Conservation (phyloP, 2,797 vertebrate genomes). For the Peromyscus nudipes region DNA sequence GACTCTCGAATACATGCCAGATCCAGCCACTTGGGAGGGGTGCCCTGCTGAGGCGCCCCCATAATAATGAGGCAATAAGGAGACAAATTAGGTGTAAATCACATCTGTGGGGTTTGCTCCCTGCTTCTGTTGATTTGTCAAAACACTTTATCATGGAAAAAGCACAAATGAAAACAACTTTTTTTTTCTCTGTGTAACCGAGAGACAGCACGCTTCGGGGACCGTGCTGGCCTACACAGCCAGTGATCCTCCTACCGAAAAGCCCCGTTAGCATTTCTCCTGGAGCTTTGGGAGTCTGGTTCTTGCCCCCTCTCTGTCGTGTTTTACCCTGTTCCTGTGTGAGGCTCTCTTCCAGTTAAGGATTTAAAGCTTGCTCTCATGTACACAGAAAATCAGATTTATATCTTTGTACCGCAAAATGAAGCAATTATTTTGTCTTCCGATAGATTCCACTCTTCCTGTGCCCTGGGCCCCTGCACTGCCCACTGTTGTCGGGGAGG, state of each 20-base stretch:
- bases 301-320: background rate
- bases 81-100: conserved; percentile 67
- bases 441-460: conserved; percentile 73
- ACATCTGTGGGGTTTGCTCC: conserved; percentile 34
- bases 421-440: conserved; percentile 88
- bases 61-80: conserved; percentile 57
- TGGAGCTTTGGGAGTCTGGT: background rate
- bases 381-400: conserved; percentile 77
- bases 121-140: conserved; percentile 69
- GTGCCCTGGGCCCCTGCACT: conserved; percentile 78
- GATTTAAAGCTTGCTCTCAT: conserved; percentile 64
- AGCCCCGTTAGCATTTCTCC: background rate
- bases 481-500: conserved; percentile 85
- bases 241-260: background rate
- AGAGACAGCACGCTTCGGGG: background rate
- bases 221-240: background rate
- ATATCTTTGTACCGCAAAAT: conserved; percentile 82
- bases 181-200: background rate
- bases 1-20: background rate
- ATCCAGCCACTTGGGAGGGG: background rate
- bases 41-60: conserved; percentile 4
- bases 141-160: conserved; percentile 53
- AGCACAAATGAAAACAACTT: conserved; percentile 55
- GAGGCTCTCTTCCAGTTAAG: conserved; percentile 73
- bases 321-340: background rate